Evolutionary conservation across 2,888 invertebrate species (phyloP), one percentile per base, ranked within the genome.

Genomic region (Sycophila texana): DNA sequence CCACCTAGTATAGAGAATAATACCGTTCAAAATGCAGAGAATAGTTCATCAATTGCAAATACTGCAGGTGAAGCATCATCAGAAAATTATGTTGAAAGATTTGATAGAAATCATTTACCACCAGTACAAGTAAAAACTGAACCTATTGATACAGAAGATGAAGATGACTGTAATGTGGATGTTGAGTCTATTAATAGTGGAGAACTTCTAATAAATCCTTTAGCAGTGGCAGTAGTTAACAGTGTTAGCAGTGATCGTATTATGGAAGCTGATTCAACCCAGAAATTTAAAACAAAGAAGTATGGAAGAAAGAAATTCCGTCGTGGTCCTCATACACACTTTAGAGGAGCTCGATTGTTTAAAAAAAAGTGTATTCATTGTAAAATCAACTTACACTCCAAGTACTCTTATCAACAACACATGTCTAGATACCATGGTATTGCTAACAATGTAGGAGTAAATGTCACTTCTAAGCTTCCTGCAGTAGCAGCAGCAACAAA

Each of bases 81-180:
- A 18, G 18, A 47, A 74, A 60, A 68, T 63, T 2, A 20, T 16
- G 10, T 10, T 65, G 81, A 70, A 39, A 66, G 22, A 65, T 26
- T 55, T 2, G 71, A 78, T 22, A 68, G 58, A 55, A 78, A 66
- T 16, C 39, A 55, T 30, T 2, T 39, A 47, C 26, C 60, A 20
- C 20, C 30, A 5, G 39, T 74, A 39, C 76, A 80, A 60, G 76
- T 82, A 5, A 93, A 92, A 84, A 91, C 90, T 81, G 93, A 92
- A 75, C 84, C 91, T 7, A 80, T 90, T 89, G 85, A 88, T 79
- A 86, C 86, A 1, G 86, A 86, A 4, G 85, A 84, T 22, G 88
- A 89, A 22, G 83, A 82, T 7, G 87, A 88, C 60, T 85, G 84
- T 68, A 83, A 83, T 10, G 80, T 86, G 60, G 88, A 88, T 63